These are phyloP conservation scores for Sinosuthora webbiana DNA, from an alignment of 2,113 vertebrate genomes.

Conservation along the genomic window DNA sequence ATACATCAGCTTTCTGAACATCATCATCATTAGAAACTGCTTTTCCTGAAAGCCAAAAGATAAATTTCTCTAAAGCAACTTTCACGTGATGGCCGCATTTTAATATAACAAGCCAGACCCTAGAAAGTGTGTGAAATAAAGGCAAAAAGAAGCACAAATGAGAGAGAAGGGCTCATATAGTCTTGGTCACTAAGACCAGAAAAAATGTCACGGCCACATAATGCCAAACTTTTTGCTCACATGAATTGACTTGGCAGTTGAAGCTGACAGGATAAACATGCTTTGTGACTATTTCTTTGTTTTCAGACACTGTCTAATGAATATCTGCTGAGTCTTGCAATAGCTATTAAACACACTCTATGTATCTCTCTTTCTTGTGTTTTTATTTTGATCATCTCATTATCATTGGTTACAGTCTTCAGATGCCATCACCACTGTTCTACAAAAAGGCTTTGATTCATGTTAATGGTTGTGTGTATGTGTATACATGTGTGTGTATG, in stretches of 20 bases:
- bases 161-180: not conserved
- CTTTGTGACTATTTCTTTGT: not conserved
- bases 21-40: constrained; percentile 89
- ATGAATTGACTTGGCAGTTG: not conserved
- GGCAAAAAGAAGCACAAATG: not conserved
- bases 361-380: not conserved
- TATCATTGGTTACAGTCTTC: not conserved
- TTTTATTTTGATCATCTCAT: not conserved
- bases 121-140: not conserved
- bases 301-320: not conserved
- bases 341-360: not conserved
- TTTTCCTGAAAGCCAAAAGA: constrained; percentile 82
- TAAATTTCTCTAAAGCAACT: not conserved
- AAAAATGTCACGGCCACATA: not conserved
- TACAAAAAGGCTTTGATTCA: not conserved
- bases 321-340: not conserved
- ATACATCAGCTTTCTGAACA: constrained; percentile 98
- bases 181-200: not conserved
- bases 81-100: not conserved
- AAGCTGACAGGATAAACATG: not conserved
- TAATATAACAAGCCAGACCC: not conserved
- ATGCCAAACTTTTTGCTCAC: not conserved
- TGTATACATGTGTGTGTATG: accelerated
- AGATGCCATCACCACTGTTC: not conserved
- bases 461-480: not conserved